A percentile compares a stretch with the other conserved stretches of the same genome.
These are phyloP conservation scores for Gopherus flavomarginatus DNA, from an alignment of 2,113 vertebrate genomes.

Conservation along the genomic window DNA sequence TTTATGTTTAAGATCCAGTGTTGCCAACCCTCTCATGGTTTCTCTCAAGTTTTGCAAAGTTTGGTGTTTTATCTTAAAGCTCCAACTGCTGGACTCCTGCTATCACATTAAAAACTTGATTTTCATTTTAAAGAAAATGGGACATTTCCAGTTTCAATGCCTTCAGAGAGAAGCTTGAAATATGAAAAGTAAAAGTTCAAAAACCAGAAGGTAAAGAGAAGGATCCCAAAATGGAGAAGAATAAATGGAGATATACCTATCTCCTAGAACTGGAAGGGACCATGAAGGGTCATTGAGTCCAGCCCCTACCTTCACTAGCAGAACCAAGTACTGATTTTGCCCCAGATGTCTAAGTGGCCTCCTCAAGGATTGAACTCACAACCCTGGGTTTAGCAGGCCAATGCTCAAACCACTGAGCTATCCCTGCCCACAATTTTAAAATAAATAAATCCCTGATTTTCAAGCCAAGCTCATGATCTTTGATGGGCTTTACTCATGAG, in stretches of 20 bases:
- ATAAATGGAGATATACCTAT: too few relatives aligned
- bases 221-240: not conserved
- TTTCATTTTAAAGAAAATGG: not conserved
- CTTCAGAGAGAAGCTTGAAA: not conserved
- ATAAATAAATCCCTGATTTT: not conserved
- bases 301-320: too few relatives aligned
- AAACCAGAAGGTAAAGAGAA: not conserved
- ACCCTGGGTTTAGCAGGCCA: too few relatives aligned
- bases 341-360: too few relatives aligned
- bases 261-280: too few relatives aligned
- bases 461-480: accelerated
- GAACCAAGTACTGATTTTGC: too few relatives aligned
- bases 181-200: not conserved
- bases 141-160: not conserved
- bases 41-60: not conserved
- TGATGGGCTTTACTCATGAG: not conserved
- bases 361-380: too few relatives aligned
- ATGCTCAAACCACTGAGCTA: too few relatives aligned
- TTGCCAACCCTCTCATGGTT: not conserved
- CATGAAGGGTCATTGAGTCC: too few relatives aligned
- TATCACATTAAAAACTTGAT: not conserved
- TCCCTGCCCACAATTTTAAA: not conserved
- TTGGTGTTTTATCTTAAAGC: conserved; percentile 11
- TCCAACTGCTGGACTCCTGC: not conserved
- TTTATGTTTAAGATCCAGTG: not conserved